Evolutionary conservation across 1,140 invertebrate genomes (phyloP).

Genomic region (Zaprionus ghesquierei): DNA sequence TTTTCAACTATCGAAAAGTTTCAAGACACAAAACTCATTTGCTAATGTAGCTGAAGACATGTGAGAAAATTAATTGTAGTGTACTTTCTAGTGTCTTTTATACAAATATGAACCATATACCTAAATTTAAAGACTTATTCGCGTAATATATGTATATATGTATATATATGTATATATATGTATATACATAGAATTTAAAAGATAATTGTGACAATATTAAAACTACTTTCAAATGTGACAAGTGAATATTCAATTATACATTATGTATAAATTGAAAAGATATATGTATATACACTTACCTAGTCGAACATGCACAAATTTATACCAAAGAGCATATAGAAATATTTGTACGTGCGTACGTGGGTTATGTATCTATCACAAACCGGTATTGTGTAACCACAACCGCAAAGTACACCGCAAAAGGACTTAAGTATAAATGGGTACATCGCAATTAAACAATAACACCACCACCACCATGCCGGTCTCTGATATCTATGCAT

Average conservation of each 20-base stretch:
- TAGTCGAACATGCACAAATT: no score
- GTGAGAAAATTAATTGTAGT: conserved; percentile 1
- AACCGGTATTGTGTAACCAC: no score
- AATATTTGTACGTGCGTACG: no score
- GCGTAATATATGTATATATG: neutral
- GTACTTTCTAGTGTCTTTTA: neutral
- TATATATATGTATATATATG: neutral
- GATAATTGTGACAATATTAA: conserved; percentile 42
- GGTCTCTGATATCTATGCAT: no score
- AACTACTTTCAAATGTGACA: conserved; percentile 38
- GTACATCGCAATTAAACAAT: no score
- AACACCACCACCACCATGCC: no score
- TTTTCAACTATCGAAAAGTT: neutral
- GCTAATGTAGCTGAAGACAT: neutral
- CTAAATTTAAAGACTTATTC: conserved; percentile 16
- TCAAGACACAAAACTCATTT: neutral
- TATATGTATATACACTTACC: no score
- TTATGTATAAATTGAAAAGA: no score
- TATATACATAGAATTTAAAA: neutral
- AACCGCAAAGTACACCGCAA: no score
- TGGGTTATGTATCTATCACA: no score
- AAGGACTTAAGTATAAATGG: no score
- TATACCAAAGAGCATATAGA: no score
- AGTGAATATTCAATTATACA: conserved; percentile 13
- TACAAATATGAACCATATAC: conserved; percentile 2